Base-by-base conservation (phyloP, 2,113 vertebrate species). In the Nanorana parkeri region DNA sequence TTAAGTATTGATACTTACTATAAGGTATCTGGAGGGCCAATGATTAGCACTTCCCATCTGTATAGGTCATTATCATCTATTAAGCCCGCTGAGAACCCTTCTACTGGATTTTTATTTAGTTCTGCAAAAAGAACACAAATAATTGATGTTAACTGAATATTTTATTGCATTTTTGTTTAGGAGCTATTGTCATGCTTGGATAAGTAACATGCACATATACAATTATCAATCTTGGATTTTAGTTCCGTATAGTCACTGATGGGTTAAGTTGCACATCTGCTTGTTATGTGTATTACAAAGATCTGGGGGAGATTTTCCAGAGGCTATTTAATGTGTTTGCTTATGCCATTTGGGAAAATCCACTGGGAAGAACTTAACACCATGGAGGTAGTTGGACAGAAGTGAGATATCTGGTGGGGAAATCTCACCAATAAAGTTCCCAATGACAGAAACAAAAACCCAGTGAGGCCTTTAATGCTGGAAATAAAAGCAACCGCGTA, bases 31-130 rank as follows among this genome's bases (percentile, higher is more conserved):
- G 97, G 98, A 88, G 98, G 97, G 56, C 98, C 98, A 78, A 99
- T 99, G 89, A 99, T 99, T 83, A 99, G 96, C 85, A 99, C 98
- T 96, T 99, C 98, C 98, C 98, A 99, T 93, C 97, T 95, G 92
- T 99, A 99, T 78, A 99, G 96, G 89, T 99, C 98, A 91, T 95
- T 97, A 91, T 99, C 98, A 89, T 99, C 97, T 90, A 99, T 99
- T 89, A 99, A 95, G 82, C 98, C 98, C 77, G 98, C 98, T 88
- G 98, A 99, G 92, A 99, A 99, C 84, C 98, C 98, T 92, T 99
- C 98, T 86, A 99, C 98, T 87, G 98, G 97, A 88, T 99, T 99
- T 94, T 99, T 99, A 94, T 99, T 99, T 90, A 99, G 94, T 91
- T 99, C 98, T 99, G 92, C 84, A 88, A 81, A 83, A 76, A 87